Conservation (phyloP, 2,113 vertebrate species). For the Struthidea cinerea region DNA sequence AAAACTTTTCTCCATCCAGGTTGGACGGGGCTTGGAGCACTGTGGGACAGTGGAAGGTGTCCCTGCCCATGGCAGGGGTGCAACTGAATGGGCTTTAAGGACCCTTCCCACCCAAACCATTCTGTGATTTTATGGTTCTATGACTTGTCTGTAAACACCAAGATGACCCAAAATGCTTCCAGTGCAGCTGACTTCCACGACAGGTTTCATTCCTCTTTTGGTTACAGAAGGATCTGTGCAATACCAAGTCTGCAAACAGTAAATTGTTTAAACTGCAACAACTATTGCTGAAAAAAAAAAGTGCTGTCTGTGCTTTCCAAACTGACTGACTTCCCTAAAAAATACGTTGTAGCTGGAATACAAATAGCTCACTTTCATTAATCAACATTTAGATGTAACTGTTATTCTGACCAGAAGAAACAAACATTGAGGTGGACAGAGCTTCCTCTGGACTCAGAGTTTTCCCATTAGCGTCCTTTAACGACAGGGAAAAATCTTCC, state of each 20-base stretch:
- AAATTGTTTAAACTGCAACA: neutral
- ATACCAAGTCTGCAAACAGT: neutral
- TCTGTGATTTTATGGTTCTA: neutral
- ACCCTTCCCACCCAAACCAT: neutral
- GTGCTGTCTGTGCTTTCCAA: neutral
- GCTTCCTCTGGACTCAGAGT: neutral
- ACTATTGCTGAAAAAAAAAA: neutral
- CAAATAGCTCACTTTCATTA: neutral
- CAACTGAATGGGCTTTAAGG: neutral
- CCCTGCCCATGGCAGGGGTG: neutral
- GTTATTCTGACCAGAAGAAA: neutral
- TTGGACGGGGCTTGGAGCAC: rapidly evolving
- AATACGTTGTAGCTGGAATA: neutral
- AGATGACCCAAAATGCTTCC: rapidly evolving
- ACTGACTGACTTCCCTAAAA: neutral
- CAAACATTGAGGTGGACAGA: neutral
- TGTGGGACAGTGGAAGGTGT: neutral
- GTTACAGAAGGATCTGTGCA: neutral
- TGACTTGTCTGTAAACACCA: neutral
- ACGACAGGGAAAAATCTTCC: neutral
- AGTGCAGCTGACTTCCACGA: neutral
- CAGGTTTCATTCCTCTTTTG: neutral
- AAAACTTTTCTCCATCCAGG: neutral
- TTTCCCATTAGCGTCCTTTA: neutral
- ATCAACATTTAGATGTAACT: neutral